Evolutionary conservation across 2,888 invertebrate genomes (phyloP).

Genomic region (Lumbricus terrestris): DNA sequence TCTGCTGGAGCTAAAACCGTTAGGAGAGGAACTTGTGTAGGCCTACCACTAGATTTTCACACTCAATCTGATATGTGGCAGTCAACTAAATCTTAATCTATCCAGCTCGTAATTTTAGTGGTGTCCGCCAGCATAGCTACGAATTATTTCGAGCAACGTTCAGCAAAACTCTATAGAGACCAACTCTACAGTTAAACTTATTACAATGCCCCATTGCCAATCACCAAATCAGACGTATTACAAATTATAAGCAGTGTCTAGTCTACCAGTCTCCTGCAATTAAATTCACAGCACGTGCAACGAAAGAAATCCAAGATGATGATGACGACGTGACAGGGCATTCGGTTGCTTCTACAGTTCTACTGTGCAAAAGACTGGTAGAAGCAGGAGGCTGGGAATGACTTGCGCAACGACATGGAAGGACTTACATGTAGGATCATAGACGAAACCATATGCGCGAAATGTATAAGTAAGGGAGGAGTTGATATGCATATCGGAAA

Average conservation of each 20-base stretch:
- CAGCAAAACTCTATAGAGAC: not conserved
- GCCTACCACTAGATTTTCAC: too few relatives aligned
- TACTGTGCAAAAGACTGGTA: too few relatives aligned
- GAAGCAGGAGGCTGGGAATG: too few relatives aligned
- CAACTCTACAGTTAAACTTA: not conserved
- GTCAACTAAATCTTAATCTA: not conserved
- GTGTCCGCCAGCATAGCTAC: not conserved
- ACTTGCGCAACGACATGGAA: too few relatives aligned
- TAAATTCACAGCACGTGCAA: not conserved
- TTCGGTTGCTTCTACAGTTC: too few relatives aligned
- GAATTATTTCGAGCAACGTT: not conserved
- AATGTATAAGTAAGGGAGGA: not conserved
- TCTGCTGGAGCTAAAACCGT: not conserved
- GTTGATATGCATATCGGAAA: not conserved
- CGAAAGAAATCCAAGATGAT: not conserved
- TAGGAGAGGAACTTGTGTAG: too few relatives aligned
- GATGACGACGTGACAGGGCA: too few relatives aligned
- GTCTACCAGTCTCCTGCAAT: not conserved
- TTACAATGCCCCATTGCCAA: not conserved
- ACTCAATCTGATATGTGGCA: not conserved
- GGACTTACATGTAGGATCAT: not conserved
- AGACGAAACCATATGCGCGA: not conserved
- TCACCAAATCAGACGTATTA: not conserved
- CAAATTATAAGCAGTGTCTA: not conserved
- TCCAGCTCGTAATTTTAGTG: not conserved